These are phyloP conservation scores for Passerina amoena DNA, from an alignment of 2,113 vertebrate genomes.

Conservation along the genomic window DNA sequence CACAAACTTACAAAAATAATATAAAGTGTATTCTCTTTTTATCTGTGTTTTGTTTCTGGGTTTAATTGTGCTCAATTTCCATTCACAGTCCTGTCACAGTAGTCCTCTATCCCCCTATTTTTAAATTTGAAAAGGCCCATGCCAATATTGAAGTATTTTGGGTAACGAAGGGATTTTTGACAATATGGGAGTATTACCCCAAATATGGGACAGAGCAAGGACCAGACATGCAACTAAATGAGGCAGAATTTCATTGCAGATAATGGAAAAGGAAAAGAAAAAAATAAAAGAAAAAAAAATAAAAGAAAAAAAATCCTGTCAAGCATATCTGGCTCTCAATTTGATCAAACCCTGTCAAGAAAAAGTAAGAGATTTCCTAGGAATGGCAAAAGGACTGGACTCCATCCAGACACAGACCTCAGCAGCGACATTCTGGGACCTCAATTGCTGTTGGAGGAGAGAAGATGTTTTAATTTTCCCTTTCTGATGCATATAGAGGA, in stretches of 20 bases:
- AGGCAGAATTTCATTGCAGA: background rate
- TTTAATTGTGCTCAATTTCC: background rate
- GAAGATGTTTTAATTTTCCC: background rate
- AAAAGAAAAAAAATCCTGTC: background rate
- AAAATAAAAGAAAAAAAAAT: too few species aligned
- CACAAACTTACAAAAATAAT: background rate
- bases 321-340: background rate
- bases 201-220: background rate
- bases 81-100: background rate
- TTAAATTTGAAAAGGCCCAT: background rate
- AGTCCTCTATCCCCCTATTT: background rate
- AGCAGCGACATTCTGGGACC: background rate
- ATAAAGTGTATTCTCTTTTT: background rate
- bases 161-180: background rate
- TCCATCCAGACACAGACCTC: background rate
- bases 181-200: background rate
- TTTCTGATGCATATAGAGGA: background rate
- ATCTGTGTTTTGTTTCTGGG: background rate
- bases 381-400: background rate
- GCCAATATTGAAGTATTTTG: background rate
- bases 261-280: background rate
- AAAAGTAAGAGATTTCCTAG: background rate
- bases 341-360: background rate
- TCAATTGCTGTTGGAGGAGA: too few species aligned
- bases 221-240: background rate